Conservation (phyloP, 2,888 invertebrate genomes). For the Athalia cordata region DNA sequence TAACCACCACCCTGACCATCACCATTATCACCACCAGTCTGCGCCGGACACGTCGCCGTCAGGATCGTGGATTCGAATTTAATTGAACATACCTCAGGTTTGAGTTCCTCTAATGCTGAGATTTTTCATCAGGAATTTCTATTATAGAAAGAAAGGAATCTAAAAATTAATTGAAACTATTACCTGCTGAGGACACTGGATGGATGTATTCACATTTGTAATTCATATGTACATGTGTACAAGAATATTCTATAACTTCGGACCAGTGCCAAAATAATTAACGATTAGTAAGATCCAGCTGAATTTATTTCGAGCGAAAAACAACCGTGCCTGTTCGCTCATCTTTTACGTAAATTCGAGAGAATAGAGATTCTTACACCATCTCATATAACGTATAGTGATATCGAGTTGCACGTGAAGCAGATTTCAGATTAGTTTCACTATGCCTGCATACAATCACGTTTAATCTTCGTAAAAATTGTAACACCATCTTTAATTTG, state of each 20-base stretch:
- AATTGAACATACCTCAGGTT: constrained; percentile 40
- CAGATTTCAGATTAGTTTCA: no score
- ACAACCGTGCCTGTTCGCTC: neutral
- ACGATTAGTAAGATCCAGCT: neutral
- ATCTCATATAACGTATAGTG: neutral
- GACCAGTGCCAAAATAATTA: constrained; percentile 21
- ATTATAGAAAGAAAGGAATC: no score
- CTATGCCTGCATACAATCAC: no score
- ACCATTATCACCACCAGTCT: neutral
- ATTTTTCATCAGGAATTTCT: no score
- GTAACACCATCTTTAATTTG: no score
- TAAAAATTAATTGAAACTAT: no score
- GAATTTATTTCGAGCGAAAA: neutral
- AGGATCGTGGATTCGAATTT: constrained; percentile 62
- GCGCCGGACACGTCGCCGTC: constrained; percentile 56
- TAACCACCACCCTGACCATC: no score
- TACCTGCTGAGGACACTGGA: no score
- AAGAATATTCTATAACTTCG: constrained; percentile 14
- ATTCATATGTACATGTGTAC: neutral
- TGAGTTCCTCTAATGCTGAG: neutral
- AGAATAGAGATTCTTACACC: neutral
- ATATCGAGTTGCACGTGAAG: no score
- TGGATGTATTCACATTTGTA: neutral
- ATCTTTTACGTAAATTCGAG: neutral
- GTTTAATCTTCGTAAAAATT: no score